Conservation (phyloP, 2,113 vertebrate genomes). For the Labeo catla region DNA sequence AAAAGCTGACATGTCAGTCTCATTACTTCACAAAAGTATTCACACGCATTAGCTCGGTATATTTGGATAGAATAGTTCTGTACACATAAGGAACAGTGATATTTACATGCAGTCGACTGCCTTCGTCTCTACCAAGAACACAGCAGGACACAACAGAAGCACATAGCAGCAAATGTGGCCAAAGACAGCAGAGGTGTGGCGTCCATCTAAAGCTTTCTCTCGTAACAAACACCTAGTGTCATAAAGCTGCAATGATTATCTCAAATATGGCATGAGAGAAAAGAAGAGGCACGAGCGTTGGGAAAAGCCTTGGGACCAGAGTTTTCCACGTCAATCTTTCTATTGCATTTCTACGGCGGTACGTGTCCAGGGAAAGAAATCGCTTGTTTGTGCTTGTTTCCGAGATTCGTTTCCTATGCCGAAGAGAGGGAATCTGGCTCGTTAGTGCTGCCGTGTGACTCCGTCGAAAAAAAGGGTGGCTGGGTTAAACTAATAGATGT, state of each 20-base stretch:
- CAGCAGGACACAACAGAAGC: conserved; percentile 66
- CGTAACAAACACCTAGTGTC: conserved; percentile 53
- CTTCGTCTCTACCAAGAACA: conserved; percentile 64
- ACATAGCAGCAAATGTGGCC: conserved; percentile 65
- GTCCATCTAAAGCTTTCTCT: conserved; percentile 53
- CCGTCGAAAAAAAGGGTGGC: too few species aligned
- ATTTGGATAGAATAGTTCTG: conserved; percentile 66
- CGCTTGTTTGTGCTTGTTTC: conserved; percentile 32
- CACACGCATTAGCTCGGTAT: conserved; percentile 68
- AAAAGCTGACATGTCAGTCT: conserved; percentile 68
- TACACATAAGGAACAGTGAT: conserved; percentile 72
- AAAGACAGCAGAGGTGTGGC: conserved; percentile 54
- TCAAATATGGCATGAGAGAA: not conserved
- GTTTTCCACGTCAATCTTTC: not conserved
- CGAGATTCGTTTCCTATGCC: not conserved
- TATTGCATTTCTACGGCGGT: conserved; percentile 23
- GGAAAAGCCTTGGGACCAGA: not conserved
- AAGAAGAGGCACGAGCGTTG: not conserved
- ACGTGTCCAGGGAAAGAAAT: not conserved
- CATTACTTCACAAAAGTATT: conserved; percentile 68
- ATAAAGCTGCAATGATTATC: conserved; percentile 44
- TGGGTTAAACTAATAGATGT: not conserved
- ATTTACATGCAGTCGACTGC: conserved; percentile 73
- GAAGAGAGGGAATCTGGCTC: not conserved
- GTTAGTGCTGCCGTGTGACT: not conserved